Base-by-base conservation (phyloP, 2,113 vertebrate species). In the Ornithorhynchus anatinus region DNA sequence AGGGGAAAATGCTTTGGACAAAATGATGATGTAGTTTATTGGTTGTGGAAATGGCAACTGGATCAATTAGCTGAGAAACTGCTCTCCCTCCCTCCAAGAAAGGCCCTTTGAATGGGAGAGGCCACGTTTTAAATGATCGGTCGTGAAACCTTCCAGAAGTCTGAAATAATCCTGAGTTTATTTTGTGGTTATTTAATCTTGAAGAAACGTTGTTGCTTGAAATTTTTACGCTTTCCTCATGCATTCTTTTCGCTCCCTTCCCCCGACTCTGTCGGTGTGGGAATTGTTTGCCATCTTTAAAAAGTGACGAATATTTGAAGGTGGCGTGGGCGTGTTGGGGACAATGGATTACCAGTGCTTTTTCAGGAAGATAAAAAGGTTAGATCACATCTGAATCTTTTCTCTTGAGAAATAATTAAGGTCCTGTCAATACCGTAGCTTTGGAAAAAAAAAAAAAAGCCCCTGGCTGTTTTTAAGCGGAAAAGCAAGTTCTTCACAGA, bases 321-420 rank as follows among this genome's bases (percentile, higher is more conserved):
- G 35, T 66, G n/a, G 32, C 52, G 48, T 59, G 31, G 42, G 59
- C 52, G 6, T 60, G 35, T 48, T 12, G 23, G 10, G 27, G 64
- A 58, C 39, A 50, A 56, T 9, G 57, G 69, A n/a, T n/a, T n/a
- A n/a, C n/a, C n/a, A n/a, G n/a, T n/a, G 35, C 39, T 51, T 42
- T 66, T 72, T 29, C n/a, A 66, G 35, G 50, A 73, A 62, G 36
- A 70, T 72, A n/a, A 25, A 66, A 60, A 37, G 75, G 53, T 77
- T 74, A 72, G 38, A 14, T 29, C 71, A 63, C 37, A 62, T 85
- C 72, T 83, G 75, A 85, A 75, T 77, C 71, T 82, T 72, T 72
- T 81, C 69, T 60, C 52, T 72, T 73, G 76, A 62, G 59, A 59
- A 75, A 64, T 78, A 66, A 80, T 80, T 82, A 75, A 75, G 61